Percentiles rank a stretch among this genome's conserved stretches.
These are phyloP conservation scores for Columbina picui DNA, from an alignment of 2,113 vertebrate species.

Conservation along the genomic window DNA sequence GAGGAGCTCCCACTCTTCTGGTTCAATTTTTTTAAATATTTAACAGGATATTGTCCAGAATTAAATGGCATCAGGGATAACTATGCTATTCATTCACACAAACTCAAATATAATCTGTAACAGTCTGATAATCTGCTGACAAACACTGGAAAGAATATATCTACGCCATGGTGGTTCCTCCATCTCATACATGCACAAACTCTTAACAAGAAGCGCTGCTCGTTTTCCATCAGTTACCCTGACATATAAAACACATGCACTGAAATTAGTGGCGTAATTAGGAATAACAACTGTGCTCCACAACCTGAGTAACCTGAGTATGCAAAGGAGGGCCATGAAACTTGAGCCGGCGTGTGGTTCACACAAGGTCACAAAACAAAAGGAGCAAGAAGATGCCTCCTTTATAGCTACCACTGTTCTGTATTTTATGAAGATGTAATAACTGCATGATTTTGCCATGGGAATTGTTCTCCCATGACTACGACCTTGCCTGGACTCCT, in stretches of 20 bases:
- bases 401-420: not conserved
- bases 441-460: rapidly evolving
- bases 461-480: not conserved
- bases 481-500: not conserved
- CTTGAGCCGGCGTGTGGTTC: not conserved
- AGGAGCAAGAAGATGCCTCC: not conserved
- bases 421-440: not conserved
- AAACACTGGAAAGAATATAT: not conserved
- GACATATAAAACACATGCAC: rapidly evolving
- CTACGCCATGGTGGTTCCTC: not conserved
- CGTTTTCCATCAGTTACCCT: not conserved
- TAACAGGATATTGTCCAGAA: not conserved
- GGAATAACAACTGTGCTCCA: not conserved
- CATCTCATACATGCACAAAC: not conserved
- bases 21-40: not conserved
- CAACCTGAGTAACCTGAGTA: not conserved
- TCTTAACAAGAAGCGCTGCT: not conserved
- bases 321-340: rapidly evolving
- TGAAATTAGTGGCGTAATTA: not conserved
- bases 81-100: not conserved
- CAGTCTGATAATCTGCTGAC: not conserved
- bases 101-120: not conserved
- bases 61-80: not conserved
- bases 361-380: not conserved
- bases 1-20: not conserved